Base-by-base conservation (phyloP, 2,888 invertebrate species). In the Drosophila putrida region DNA sequence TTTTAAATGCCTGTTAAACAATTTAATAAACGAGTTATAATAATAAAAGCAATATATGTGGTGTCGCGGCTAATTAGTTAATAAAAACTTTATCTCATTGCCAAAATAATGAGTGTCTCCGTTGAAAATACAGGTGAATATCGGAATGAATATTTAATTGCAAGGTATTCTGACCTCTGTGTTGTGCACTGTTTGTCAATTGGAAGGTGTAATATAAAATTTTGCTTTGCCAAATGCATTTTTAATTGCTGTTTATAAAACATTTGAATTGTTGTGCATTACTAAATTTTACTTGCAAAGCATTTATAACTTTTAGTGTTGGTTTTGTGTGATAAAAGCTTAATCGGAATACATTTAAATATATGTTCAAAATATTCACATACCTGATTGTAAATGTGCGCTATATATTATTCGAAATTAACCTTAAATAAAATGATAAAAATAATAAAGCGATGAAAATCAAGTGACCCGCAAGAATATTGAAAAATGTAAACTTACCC, bases 81-180 rank as follows among this genome's bases (percentile, higher is more conserved):
- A 35, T 8, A 15, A 50, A 41, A 55, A 27, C 15, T 25, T 49
- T 44, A 27, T 39, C 9, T 11, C n/a, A 35, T 13, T 51, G 38
- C 28, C 43, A 38, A 27, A 31, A 31, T 33, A 50, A 81, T 81
- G 86, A 53, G 57, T 28, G 51, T 43, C 15, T 6, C 31, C 15
- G 36, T 15, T 6, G 68, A 82, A 39, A 73, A 69, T 33, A 67
- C 65, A 82, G 86, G 86, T 81, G 62, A 85, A 76, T 76, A 64
- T 43, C 20, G 4, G 33, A 25, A 35, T 35, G 44, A 44, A 57
- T 55, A 44, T 27, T 13, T 55, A 55, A 54, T 54, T 33, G 33
- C 54, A 38, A 36, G 62, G 25, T 43, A 27, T 25, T 50, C 9
- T 49, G 33, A 60, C 46, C 27, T 9, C 36, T 41, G 20, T 6